Evolutionary conservation across 2,113 vertebrate species (phyloP), one percentile per base, ranked within the genome.

Genomic region (Corydoras sp.): DNA sequence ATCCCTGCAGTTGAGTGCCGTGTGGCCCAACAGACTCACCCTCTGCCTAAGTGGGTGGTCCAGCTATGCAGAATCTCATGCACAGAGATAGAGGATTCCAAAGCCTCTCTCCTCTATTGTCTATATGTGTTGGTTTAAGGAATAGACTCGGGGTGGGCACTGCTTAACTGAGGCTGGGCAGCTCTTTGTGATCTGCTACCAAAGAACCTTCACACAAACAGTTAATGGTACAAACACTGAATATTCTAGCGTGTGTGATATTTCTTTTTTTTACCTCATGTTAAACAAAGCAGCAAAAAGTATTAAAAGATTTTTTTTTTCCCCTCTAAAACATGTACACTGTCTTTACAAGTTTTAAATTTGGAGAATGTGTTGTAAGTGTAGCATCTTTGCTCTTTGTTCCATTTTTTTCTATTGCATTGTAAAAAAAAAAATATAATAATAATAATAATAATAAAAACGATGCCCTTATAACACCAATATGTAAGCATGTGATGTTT

Each of bases 21-120:
- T 80, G 82, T 80, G 78, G 80, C 77, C 78, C 65, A 67, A 56
- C 76, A 65, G 64, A 76, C 76, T 58, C 65, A 62, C 55, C 71
- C 71, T 43, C 73, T 70, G 65, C 79, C 82, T 82, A 78, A 77
- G 80, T 84, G 82, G 82, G 82, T 84, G 82, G 82, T 84, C 82
- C 49, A 29, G 58, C 35, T 56, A 67, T 43, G 58, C 55, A 43
- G 69, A 63, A 70, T 72, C 56, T 51, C 56, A 62, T 14, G 55
- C 74, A 65, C 66, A 73, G 54, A 76, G 67, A 76, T 80, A 79
- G 73, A 77, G 64, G 80, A 81, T 81, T 83, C 79, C 81, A 74
- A 71, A 67, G 75, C 73, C 77, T 76, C 69, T 68, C 75, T 73
- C 54, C 67, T 49, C 58, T 65, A 81, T 79, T 81, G 79, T 83